Evolutionary conservation across 2,888 invertebrate genomes (phyloP), one percentile per base, ranked within the genome.

Genomic region (Sminthurinus aureus): DNA sequence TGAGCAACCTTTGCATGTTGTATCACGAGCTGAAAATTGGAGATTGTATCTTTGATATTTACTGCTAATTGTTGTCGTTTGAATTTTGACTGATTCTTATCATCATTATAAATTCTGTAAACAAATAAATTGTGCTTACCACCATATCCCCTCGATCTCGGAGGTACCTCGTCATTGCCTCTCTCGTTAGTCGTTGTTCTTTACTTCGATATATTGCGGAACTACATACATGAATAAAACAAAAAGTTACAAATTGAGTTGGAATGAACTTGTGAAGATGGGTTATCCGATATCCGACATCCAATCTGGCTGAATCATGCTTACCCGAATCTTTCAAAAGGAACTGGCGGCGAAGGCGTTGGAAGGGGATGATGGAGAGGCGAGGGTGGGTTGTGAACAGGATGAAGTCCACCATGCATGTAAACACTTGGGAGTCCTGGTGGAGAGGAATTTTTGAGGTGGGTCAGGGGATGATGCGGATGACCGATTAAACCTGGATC

Each of bases 1-100:
- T 99, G 99, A 58, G 99, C 99, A 78, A 99, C 99, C 93, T 99
- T 99, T 77, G 99, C 99, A 91, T 99, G 99, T 83, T 99, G 92
- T 89, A 99, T 98, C 80, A 98, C 97, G 84, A 99, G 95, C 38
- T 38, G 38, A 38, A 38, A 38, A 38, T 38, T 1, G 6, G 38
- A 38, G 38, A 38, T 38, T 1, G 38, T 38, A 38, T 38, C 38
- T 38, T 38, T 38, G 38, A 38, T 38, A 38, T 38, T 38, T 38
- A 38, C 38, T 38, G 38, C 38, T 38, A 38, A 38, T 38, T 38
- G 38, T 1, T 38, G 38, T 38, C 38, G 38, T 38, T 38, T 38
- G 1, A 38, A 38, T 38, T 38, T 38, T 38, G 6, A 38, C 38
- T 38, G 38, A 38, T 38, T 38, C 38, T 38, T 38, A 38, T 38